These are phyloP conservation scores for Acinonyx jubatus DNA, from an alignment of 2,113 vertebrate species.

Conservation along the genomic window DNA sequence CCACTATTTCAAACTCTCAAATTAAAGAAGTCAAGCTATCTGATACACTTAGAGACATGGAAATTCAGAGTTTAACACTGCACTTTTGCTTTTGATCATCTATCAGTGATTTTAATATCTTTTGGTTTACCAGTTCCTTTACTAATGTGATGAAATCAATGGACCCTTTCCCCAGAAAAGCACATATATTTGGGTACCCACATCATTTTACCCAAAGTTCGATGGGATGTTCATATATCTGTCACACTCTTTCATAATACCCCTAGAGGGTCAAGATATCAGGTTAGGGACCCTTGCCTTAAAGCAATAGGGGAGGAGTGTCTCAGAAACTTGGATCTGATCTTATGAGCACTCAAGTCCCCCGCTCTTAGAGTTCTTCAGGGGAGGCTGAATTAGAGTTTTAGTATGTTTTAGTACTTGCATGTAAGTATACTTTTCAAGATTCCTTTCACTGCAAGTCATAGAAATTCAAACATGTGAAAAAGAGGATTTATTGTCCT, in stretches of 20 bases:
- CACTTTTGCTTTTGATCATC: not conserved
- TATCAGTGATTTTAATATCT: not conserved
- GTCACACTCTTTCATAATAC: not conserved
- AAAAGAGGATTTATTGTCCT: not conserved
- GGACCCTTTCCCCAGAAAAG: not conserved
- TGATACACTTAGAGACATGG: not conserved
- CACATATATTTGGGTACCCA: not conserved
- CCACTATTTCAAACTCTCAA: constrained; percentile 31
- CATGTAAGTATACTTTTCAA: not conserved
- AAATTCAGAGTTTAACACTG: not conserved
- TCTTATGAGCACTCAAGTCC: not conserved
- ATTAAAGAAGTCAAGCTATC: not conserved
- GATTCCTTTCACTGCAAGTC: not conserved
- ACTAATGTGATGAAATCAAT: not conserved
- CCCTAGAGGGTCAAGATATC: not conserved
- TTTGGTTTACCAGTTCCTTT: not conserved
- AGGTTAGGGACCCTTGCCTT: not conserved
- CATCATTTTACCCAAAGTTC: not conserved
- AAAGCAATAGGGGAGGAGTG: not conserved
- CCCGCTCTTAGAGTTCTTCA: not conserved
- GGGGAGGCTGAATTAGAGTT: not conserved
- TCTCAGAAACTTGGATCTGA: not conserved
- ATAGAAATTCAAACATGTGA: not conserved
- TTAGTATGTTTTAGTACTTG: not conserved
- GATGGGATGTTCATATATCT: not conserved